These are phyloP conservation scores for Pseudotriccus pelzelni DNA, from an alignment of 2,797 vertebrate genomes.

Conservation along the genomic window DNA sequence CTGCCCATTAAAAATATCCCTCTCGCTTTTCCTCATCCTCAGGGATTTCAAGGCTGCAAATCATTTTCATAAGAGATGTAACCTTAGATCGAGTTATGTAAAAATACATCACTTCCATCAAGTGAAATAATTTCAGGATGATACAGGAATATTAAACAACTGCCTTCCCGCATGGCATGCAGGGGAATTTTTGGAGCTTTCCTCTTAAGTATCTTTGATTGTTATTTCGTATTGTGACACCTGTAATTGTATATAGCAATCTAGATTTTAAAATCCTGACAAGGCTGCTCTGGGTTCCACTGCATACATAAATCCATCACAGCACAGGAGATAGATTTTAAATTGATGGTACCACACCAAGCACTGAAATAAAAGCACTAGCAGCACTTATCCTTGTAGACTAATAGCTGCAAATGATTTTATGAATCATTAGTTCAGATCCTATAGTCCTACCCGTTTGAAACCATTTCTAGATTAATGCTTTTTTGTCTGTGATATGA, in stretches of 20 bases:
- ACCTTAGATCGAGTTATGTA: slow-evolving; percentile 13
- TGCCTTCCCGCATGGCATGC: background rate
- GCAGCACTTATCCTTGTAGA: slow-evolving; percentile 62
- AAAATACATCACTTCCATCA: slow-evolving; percentile 42
- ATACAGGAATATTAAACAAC: slow-evolving; percentile 26
- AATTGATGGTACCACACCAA: slow-evolving; percentile 65
- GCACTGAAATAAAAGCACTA: slow-evolving; percentile 66
- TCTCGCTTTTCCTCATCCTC: background rate
- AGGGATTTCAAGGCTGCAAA: background rate
- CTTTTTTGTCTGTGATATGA: slow-evolving; percentile 52
- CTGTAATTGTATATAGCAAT: slow-evolving; percentile 57
- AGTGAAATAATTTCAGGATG: slow-evolving; percentile 19
- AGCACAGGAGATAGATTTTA: slow-evolving; percentile 47
- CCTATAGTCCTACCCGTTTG: slow-evolving; percentile 62
- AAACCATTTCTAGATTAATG: slow-evolving; percentile 64
- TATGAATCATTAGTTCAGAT: slow-evolving; percentile 77
- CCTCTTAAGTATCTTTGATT: background rate
- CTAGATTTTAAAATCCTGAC: slow-evolving; percentile 61
- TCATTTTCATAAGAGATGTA: slow-evolving; percentile 7
- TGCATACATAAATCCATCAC: slow-evolving; percentile 49
- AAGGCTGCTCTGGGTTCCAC: slow-evolving; percentile 39
- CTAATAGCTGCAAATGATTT: slow-evolving; percentile 76
- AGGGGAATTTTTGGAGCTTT: background rate
- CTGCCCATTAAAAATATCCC: slow-evolving; percentile 57
- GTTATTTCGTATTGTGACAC: slow-evolving; percentile 70